Evolutionary conservation across 2,113 vertebrate species (phyloP).

Genomic region (Bubo scandiacus): DNA sequence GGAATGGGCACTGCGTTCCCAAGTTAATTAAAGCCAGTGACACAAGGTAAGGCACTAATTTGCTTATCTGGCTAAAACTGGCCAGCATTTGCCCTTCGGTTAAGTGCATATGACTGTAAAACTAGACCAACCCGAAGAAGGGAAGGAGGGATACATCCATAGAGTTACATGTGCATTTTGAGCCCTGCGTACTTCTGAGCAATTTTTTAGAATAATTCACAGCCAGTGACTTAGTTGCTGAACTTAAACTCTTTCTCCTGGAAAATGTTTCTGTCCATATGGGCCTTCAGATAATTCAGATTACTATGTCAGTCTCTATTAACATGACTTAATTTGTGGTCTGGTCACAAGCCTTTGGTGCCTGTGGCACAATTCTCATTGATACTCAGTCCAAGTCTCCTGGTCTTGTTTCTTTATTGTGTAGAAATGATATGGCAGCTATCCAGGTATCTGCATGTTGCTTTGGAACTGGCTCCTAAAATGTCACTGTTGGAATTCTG

Average conservation of each 20-base stretch:
- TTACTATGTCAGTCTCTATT: background rate
- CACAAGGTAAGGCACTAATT: background rate
- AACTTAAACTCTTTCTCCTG: background rate
- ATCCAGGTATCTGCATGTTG: background rate
- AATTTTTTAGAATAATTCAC: background rate
- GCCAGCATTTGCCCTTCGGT: background rate
- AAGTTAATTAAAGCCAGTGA: background rate
- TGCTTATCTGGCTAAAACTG: background rate
- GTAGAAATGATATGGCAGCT: background rate
- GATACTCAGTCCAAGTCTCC: background rate
- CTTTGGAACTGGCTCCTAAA: background rate
- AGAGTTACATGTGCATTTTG: background rate
- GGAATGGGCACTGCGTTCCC: background rate
- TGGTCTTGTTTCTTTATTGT: background rate
- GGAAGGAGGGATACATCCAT: background rate
- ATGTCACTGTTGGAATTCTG: background rate
- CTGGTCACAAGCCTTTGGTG: background rate
- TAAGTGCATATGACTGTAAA: background rate
- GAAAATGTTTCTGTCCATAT: background rate
- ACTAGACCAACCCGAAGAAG: background rate
- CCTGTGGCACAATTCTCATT: background rate
- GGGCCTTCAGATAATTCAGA: background rate
- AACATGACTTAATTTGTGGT: background rate
- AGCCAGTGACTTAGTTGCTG: background rate
- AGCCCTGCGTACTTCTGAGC: background rate